Evolutionary conservation across 1,140 invertebrate species (phyloP), one percentile per base, ranked within the genome.

Genomic region (Drosophila lacteicornis): DNA sequence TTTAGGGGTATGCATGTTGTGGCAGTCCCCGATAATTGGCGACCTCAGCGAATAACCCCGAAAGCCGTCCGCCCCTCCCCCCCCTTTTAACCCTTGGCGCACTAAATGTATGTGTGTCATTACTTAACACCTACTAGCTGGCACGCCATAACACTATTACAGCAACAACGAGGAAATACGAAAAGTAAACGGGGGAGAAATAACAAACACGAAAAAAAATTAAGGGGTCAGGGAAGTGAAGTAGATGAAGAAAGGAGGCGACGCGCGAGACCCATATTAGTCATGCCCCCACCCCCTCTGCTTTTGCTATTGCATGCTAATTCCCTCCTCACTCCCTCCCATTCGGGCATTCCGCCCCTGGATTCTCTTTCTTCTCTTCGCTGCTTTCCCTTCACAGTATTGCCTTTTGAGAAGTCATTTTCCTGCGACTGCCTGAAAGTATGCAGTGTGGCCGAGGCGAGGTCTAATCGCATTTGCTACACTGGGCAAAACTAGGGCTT

Each of bases 81-180:
- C 19, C 13, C 36, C 13, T 6, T 2, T 27, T 69, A 47, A 38
- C 45, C 36, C 19, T 8, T 22, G 45, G 40, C 51, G 36, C 19
- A 8, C n/a, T 19, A 12, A 30, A 36, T 68, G 53, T 68, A 27
- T 77, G 75, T 82, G 59, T 62, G 59, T 25, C 77, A 87, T 88
- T 87, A 88, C 84, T 87, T 88, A 87, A 87, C 83, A 87, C 83
- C 84, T 80, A 83, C 55, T 67, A 68, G 57, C 73, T 69, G 50
- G 84, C 83, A 88, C 80, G 83, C 83, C 55, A 88, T 86, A 83
- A 79, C 71, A 83, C 84, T 82, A 88, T 88, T 87, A 88, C 83
- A 87, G 59, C 67, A 56, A 84, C 68, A 80, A 73, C 51, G 12
- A 11, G 43, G 45, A 51, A 49, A 36, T 49, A 59, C 36, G 19